phyloP scores from a whole-genome alignment of 2,888 invertebrate species.

The Drosophila algonquin region DNA sequence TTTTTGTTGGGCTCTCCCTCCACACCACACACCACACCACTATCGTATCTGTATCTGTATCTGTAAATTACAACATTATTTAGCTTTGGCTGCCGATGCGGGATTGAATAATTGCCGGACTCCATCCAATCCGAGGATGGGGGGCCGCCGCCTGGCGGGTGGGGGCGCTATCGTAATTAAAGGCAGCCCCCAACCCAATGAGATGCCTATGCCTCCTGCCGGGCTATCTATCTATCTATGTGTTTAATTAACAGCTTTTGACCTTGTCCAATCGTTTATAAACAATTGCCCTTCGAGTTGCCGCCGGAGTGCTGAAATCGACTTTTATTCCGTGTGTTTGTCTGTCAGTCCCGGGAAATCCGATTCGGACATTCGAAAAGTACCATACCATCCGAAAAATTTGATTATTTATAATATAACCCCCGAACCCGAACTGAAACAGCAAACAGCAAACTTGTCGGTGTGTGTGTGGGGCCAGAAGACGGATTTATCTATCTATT shows the following conservation, averaged over 20 bases:
- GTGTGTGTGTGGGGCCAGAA: background rate
- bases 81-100: conserved; percentile 43
- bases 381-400: conserved; percentile 6
- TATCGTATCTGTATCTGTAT: conserved; percentile 19
- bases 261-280: conserved; percentile 52
- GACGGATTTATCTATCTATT: conserved; percentile 31
- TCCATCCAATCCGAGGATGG: conserved; percentile 23
- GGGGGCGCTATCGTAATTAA: conserved; percentile 36
- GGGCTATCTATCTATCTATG: conserved; percentile 27
- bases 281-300: conserved; percentile 40
- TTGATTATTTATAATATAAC: conserved; percentile 22
- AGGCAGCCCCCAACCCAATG: conserved; percentile 17
- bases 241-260: conserved; percentile 51
- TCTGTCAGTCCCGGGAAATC: conserved; percentile 15
- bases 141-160: background rate
- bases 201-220: conserved; percentile 11
- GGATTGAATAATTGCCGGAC: conserved; percentile 51
- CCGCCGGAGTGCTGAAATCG: conserved; percentile 18
- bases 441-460: conserved; percentile 1
- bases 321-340: conserved; percentile 14
- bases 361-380: conserved; percentile 24
- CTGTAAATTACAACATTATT: conserved; percentile 74
- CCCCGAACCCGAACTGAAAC: background rate
- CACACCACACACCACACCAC: conserved; percentile 29
- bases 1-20: conserved; percentile 42